Base-by-base conservation (phyloP, 1,140 invertebrate species). In the Hydropsyche tenuis region DNA sequence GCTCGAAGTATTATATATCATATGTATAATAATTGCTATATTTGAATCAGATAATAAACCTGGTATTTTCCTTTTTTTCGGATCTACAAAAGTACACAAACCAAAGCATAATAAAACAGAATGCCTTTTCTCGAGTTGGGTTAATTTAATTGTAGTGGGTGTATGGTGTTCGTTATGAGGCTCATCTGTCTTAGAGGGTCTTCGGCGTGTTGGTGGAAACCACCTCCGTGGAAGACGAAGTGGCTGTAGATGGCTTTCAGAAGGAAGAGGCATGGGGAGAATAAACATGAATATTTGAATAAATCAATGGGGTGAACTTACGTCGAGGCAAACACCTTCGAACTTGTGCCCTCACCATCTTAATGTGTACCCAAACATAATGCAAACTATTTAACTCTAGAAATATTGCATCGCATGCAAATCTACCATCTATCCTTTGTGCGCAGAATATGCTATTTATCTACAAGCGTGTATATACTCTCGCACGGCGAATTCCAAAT, bases 281-380 rank as follows among this genome's bases (percentile, higher is more conserved):
- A 30, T 20, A 43, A 27, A 42, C 43, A 46, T 46, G 65, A 68
- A 68, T 68, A 68, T 68, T 68, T 68, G 65, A 68, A 68, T 68
- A 68, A 68, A 68, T 68, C 65, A 68, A 68, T 68, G 65, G 45
- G 45, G 65, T 43, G 42, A 45, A 68, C 65, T 68, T 68, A 45
- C 23, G 43, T 43, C n/a, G 37, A 25, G 12, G 65, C 45, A 68
- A 68, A 68, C 65, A 68, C 43, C 65, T 16, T 46, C 14, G 22
- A 48, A 68, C 65, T 68, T 48, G 37, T 20, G 14, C 43, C 45
- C 56, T 20, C 23, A 22, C 56, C 45, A 30, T 68, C 43, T 46
- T 68, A 45, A 48, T 43, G 23, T 68, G 45, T 68, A 48, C 43
- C 45, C 65, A 14, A 27, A 68, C 20, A 68, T 48, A 68, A 48